Evolutionary conservation across 23 tunicate species (phyloP), one percentile per base, ranked within the genome.

Genomic region (Styela plicata): DNA sequence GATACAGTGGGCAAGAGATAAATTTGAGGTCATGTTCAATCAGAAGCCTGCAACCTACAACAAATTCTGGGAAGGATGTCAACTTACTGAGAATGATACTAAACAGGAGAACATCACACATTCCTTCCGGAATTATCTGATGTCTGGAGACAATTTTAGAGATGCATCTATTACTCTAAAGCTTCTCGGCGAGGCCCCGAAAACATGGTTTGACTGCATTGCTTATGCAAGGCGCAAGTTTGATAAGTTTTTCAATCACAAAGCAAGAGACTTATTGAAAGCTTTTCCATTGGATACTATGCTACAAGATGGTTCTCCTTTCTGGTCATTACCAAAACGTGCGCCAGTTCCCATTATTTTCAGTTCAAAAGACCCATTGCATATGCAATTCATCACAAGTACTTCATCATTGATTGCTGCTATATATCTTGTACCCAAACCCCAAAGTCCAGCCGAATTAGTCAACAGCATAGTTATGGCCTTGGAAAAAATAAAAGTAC

Each of bases 251-350:
- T 76, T 76, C 36, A 76, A 76, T 37, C 81, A 76, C 31, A 52
- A 52, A 76, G 81, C 81, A 53, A 76, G 23, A 36, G 24, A 76
- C 29, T 57, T 76, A 22, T 20, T 76, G 19, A 25, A 36, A 24
- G 65, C 31, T 24, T 76, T 76, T 52, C 81, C 81, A 53, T 52
- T 76, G 52, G 81, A 76, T 52, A 35, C 65, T 2, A 76, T 31
- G 36, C 27, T 76, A 26, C 63, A 76, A 24, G 66, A 76, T 76
- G 81, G 81, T 21, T 76, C 81, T 0, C 66, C 36, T 1, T 76
- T 76, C 36, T 76, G 81, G 81, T 76, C 81, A 23, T 52, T 76
- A 52, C 81, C 81, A 36, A 76, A 76, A 76, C 81, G 81, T 34
- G 70, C 81, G 23, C 81, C 81, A 21, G 22, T 24, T 10, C 81